A percentile compares a stretch with the other conserved stretches of the same genome.
Conservation (phyloP, 2,797 vertebrate species). For the Sarcophilus harrisii region DNA sequence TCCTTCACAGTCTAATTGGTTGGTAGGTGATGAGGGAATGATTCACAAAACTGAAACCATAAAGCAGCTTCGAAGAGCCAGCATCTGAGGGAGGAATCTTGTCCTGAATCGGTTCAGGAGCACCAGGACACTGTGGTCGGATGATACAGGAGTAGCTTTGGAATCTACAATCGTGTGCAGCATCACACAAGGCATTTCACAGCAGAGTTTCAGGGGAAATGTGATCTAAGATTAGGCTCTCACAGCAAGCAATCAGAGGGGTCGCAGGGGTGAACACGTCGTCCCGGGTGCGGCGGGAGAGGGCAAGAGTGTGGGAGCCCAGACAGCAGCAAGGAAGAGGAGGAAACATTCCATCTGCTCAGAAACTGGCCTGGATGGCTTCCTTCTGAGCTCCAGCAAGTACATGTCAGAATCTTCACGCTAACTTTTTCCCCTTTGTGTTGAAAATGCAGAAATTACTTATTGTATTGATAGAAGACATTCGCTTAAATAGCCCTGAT, state of each 20-base stretch:
- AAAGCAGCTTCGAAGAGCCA: constrained; percentile 74
- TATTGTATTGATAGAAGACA: constrained; percentile 43
- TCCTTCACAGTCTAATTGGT: constrained; percentile 60
- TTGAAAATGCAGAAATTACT: constrained; percentile 71
- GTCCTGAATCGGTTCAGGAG: constrained; percentile 52
- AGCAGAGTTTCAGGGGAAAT: constrained; percentile 75
- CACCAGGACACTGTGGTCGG: constrained; percentile 67
- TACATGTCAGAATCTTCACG: constrained; percentile 66
- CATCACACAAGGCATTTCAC: constrained; percentile 78
- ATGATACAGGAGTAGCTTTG: constrained; percentile 50
- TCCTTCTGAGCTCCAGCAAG: constrained; percentile 39
- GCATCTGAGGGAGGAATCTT: constrained; percentile 51
- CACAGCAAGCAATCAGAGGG: constrained; percentile 35
- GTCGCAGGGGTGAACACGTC: too few species aligned
- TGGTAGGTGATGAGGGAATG: constrained; percentile 38
- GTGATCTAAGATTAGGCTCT: constrained; percentile 65
- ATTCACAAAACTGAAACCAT: constrained; percentile 53
- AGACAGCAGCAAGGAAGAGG: constrained; percentile 68
- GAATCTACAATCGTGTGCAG: constrained; percentile 73
- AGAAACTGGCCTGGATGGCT: constrained; percentile 51
- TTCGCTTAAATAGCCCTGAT: constrained; percentile 73
- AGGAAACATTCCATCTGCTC: constrained; percentile 41
- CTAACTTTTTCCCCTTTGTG: constrained; percentile 70
- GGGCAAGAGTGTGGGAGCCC: constrained; percentile 42
- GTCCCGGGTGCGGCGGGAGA: constrained; percentile 68